Conservation (phyloP, 1,140 invertebrate genomes). For the Sitophilus oryzae region DNA sequence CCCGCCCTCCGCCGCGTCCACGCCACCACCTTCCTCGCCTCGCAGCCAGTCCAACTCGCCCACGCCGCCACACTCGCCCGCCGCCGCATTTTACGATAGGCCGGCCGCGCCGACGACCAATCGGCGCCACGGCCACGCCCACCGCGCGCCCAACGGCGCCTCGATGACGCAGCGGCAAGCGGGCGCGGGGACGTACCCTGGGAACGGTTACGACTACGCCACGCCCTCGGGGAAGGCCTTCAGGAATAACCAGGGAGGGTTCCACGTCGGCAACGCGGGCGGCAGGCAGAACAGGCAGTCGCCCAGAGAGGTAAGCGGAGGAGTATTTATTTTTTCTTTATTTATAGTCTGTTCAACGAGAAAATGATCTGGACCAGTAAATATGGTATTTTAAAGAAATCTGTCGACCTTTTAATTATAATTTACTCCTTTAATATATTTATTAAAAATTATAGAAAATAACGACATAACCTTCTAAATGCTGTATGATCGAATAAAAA, state of each 20-base stretch:
- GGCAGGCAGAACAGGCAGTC: conserved; percentile 32
- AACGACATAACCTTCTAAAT: no score
- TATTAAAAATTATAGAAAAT: no score
- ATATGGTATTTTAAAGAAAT: no score
- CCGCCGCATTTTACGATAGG: neutral
- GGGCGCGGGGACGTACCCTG: conserved; percentile 12
- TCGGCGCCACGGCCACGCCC: conserved; percentile 6
- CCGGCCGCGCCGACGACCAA: conserved; percentile 2
- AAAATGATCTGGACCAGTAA: no score
- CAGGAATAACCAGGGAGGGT: conserved; percentile 31
- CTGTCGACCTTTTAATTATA: no score
- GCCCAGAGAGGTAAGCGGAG: conserved; percentile 39
- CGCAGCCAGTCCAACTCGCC: conserved; percentile 17
- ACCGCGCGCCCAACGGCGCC: neutral
- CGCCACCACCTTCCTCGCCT: conserved; percentile 23
- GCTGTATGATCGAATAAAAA: no score
- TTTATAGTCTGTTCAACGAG: no score
- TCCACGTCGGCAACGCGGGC: conserved; percentile 16
- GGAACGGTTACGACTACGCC: conserved; percentile 18
- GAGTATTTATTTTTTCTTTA: no score
- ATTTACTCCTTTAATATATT: no score
- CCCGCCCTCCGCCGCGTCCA: conserved; percentile 34
- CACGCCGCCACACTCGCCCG: conserved; percentile 8
- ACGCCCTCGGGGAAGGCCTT: conserved; percentile 26
- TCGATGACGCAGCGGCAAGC: no score